phyloP scores from a whole-genome alignment of 2,797 vertebrate genomes.

The Sebastes oblongus region DNA sequence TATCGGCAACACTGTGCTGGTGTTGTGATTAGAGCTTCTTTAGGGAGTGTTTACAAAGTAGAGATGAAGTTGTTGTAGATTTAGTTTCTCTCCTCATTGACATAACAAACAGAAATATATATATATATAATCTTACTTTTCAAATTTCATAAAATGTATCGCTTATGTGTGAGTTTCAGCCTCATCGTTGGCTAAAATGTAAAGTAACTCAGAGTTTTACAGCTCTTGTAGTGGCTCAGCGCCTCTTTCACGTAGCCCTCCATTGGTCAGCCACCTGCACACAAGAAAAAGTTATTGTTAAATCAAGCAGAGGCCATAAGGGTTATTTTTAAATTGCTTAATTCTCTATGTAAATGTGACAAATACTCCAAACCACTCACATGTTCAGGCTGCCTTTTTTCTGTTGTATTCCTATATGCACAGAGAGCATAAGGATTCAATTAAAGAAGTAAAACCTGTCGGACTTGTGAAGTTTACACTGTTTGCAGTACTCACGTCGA shows the following conservation, averaged over 20 bases:
- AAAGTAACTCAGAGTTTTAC: constrained; percentile 15
- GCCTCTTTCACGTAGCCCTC: constrained; percentile 31
- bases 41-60: background rate
- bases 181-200: background rate
- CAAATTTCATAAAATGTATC: background rate
- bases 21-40: background rate
- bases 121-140: background rate
- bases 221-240: constrained; percentile 67
- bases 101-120: background rate
- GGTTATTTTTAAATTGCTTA: background rate
- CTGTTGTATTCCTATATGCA: constrained; percentile 49
- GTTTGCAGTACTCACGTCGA: constrained; percentile 57
- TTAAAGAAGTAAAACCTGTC: background rate
- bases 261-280: constrained; percentile 54
- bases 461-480: background rate
- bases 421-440: background rate
- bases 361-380: constrained; percentile 50
- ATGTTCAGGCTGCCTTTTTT: constrained; percentile 50
- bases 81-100: background rate
- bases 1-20: background rate
- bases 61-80: background rate
- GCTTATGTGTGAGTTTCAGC: background rate
- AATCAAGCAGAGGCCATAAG: background rate
- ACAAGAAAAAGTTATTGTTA: background rate
- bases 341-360: background rate